Percentiles rank a stretch among this genome's conserved stretches.
Evolutionary conservation across 2,888 invertebrate species (phyloP).

Genomic region (Diogma glabrata): DNA sequence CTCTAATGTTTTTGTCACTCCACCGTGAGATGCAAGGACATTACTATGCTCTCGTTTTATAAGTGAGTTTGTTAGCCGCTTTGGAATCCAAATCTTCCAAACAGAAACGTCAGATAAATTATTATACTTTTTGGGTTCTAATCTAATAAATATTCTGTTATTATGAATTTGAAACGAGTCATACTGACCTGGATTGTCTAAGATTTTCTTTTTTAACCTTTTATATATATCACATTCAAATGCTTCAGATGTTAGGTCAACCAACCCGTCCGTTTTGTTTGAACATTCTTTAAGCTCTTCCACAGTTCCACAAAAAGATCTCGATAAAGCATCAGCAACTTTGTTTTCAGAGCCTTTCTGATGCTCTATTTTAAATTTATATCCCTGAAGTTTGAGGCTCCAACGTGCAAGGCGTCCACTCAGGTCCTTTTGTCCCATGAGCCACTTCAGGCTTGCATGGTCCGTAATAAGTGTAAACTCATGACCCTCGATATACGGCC

Average conservation of each 20-base stretch:
- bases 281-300: neutral
- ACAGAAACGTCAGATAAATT: too few relatives aligned
- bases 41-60: neutral
- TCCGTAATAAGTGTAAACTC: neutral
- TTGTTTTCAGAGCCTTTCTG: neutral
- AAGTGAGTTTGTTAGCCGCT: neutral
- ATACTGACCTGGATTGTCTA: neutral
- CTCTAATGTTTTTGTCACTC: too few relatives aligned
- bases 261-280: neutral
- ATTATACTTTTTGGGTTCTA: conserved; percentile 2
- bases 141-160: neutral
- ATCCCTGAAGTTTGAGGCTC: neutral
- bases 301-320: neutral
- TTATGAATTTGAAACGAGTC: neutral
- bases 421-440: neutral
- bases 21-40: neutral
- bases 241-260: neutral
- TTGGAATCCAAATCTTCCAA: neutral
- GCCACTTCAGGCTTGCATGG: neutral
- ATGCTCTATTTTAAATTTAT: neutral
- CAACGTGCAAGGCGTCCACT: neutral
- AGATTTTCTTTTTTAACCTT: neutral
- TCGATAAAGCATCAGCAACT: neutral
- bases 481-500: neutral
- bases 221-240: neutral